Conservation (phyloP, 2,113 vertebrate species). For the Ameiurus melas region DNA sequence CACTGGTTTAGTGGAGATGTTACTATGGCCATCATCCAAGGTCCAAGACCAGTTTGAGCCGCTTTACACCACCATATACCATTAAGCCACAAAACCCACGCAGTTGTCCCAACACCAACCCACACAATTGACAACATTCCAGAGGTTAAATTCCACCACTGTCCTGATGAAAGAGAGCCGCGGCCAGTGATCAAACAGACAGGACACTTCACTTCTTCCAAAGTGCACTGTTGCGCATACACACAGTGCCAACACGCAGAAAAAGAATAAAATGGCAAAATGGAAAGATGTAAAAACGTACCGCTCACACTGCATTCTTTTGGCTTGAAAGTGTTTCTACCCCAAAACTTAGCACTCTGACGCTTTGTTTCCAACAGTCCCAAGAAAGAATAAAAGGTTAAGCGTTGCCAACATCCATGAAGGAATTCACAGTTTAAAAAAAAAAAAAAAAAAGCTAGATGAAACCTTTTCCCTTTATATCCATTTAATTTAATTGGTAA, state of each 20-base stretch:
- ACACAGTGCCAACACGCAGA: neutral
- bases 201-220: conserved; percentile 24
- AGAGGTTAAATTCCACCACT: conserved; percentile 36
- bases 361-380: neutral
- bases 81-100: conserved; percentile 11
- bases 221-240: conserved; percentile 43
- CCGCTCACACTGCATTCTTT: neutral
- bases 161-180: conserved; percentile 49
- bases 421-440: neutral
- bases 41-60: neutral
- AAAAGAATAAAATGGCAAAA: conserved; percentile 6
- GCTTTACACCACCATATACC: neutral
- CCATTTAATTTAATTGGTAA: neutral
- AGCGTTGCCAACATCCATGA: neutral
- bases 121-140: conserved; percentile 16
- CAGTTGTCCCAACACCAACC: conserved; percentile 15
- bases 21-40: neutral
- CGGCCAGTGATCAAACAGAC: conserved; percentile 50
- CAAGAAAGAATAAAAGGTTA: conserved; percentile 13
- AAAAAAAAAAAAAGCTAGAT: neutral
- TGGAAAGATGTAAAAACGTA: conserved; percentile 4
- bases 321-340: neutral
- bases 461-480: neutral
- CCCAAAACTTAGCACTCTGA: neutral
- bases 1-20: neutral